Evolutionary conservation across 2,113 vertebrate species (phyloP).

Genomic region (Tachycineta bicolor): DNA sequence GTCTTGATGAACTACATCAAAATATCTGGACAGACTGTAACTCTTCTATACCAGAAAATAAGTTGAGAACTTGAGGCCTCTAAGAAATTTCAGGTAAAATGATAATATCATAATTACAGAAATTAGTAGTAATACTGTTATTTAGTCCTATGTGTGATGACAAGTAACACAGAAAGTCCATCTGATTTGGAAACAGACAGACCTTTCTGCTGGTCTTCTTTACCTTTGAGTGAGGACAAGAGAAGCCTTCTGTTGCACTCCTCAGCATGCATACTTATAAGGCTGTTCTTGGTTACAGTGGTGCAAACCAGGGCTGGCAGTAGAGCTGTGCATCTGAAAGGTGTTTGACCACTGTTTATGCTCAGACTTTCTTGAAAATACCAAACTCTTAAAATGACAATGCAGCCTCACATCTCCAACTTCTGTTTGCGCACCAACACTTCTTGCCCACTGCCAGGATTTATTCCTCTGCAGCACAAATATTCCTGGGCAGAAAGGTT

Average conservation of each 20-base stretch:
- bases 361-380: neutral
- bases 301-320: neutral
- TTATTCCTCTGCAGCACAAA: neutral
- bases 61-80: neutral
- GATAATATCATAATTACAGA: neutral
- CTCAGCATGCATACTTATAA: neutral
- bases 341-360: neutral
- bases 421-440: neutral
- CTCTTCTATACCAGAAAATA: neutral
- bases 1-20: neutral
- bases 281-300: neutral
- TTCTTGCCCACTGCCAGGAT: neutral
- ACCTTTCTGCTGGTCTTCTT: neutral
- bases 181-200: neutral
- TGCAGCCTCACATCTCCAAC: neutral
- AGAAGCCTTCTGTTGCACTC: neutral
- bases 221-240: neutral
- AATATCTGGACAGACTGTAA: neutral
- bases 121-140: neutral
- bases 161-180: neutral
- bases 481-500: slow-evolving; percentile 33
- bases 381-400: neutral
- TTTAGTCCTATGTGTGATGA: neutral
- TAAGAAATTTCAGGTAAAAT: neutral
- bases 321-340: neutral